These are phyloP conservation scores for Luperina testacea DNA, from an alignment of 2,888 invertebrate genomes.

Conservation along the genomic window DNA sequence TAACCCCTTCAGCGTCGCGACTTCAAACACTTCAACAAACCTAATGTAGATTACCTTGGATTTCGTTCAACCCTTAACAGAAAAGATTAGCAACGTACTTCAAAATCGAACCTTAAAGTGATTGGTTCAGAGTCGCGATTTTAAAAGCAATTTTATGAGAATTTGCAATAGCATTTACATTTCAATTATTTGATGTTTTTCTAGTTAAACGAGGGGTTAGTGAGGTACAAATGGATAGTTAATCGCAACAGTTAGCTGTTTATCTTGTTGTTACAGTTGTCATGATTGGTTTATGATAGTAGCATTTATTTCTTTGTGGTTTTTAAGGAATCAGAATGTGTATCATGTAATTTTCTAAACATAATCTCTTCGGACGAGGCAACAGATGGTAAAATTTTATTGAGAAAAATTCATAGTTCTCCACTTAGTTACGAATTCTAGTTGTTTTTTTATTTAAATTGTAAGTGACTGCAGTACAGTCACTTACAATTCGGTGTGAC, in stretches of 20 bases:
- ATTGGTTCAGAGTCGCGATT: conserved; percentile 1
- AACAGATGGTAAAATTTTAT: background rate
- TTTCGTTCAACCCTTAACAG: conserved; percentile 35
- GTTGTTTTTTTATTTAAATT: background rate
- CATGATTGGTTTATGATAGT: background rate
- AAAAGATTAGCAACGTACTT: background rate
- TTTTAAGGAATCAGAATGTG: background rate
- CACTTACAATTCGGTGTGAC: too few relatives aligned
- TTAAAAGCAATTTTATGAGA: background rate
- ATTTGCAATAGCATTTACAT: conserved; percentile 64
- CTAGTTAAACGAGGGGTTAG: conserved; percentile 47
- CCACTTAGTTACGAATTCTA: background rate
- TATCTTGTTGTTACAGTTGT: background rate
- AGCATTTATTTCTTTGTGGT: background rate
- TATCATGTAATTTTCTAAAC: too few relatives aligned
- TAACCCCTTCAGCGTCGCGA: conserved; percentile 16
- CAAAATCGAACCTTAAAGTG: background rate
- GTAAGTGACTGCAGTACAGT: background rate
- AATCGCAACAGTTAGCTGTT: conserved; percentile 18
- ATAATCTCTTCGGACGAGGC: background rate
- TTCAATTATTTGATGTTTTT: conserved; percentile 68
- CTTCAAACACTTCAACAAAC: conserved; percentile 31
- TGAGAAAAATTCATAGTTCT: background rate
- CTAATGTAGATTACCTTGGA: conserved; percentile 35
- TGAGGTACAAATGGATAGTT: conserved; percentile 34